phyloP scores from a whole-genome alignment of 2,113 vertebrate genomes.

The Edolisoma coerulescens region DNA sequence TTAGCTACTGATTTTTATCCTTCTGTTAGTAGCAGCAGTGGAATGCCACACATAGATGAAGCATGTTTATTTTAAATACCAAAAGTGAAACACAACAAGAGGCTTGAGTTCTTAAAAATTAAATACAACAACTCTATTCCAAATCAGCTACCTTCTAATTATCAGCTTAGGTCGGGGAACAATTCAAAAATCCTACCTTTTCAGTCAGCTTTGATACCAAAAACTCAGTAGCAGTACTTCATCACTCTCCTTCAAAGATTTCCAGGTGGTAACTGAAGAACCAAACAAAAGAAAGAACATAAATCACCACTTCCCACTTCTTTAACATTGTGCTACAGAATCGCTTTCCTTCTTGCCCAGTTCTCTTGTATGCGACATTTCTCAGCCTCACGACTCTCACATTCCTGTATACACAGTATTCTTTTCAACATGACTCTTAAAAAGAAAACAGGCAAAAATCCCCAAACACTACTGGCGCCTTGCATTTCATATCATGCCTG shows the following conservation, averaged over 20 bases:
- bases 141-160: background rate
- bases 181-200: background rate
- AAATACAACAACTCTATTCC: background rate
- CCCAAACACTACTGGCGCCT: background rate
- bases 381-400: background rate
- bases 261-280: background rate
- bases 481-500: background rate
- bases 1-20: background rate
- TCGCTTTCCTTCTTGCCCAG: background rate
- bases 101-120: background rate
- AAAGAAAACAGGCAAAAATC: background rate
- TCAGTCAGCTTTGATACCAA: background rate
- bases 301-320: background rate
- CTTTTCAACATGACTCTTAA: background rate
- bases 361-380: background rate
- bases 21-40: background rate
- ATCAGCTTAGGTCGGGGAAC: background rate
- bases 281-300: background rate
- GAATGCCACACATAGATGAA: background rate
- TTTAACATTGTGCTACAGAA: background rate
- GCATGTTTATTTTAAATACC: background rate
- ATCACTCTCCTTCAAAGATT: background rate
- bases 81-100: background rate
- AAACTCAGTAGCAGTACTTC: background rate
- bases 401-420: background rate